phyloP scores from a whole-genome alignment of 53 echinoderm and acorn worm genomes.

The Astropecten irregularis region DNA sequence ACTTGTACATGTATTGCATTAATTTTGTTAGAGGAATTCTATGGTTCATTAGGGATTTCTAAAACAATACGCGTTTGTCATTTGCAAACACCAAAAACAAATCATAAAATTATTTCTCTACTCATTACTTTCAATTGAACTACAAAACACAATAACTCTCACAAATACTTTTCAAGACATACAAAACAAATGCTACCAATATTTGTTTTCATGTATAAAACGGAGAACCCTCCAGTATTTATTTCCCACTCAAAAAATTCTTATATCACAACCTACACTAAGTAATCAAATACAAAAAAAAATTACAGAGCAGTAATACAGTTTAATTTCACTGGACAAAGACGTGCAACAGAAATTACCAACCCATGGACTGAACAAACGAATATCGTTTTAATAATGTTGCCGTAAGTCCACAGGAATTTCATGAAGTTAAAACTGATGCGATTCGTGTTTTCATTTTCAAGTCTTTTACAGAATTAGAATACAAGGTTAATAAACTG shows the following conservation, averaged over 20 bases:
- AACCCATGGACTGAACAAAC: neutral
- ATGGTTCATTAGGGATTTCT: no score
- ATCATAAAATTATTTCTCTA: no score
- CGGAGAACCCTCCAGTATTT: conserved; percentile 55
- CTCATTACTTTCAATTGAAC: no score
- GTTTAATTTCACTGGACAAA: neutral
- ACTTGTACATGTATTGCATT: no score
- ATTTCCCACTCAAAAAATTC: conserved; percentile 55
- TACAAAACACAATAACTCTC: no score
- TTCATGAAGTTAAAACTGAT: conserved; percentile 19
- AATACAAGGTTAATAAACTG: conserved; percentile 27
- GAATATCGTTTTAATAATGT: neutral
- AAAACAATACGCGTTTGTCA: no score
- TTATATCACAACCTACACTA: conserved; percentile 53
- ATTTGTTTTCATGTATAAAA: conserved; percentile 38
- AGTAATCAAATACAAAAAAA: conserved; percentile 53
- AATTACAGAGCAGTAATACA: conserved; percentile 14
- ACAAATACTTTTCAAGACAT: no score
- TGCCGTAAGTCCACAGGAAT: no score
- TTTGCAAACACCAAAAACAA: no score
- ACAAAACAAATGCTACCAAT: neutral
- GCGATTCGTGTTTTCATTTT: neutral
- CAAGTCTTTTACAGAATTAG: conserved; percentile 10
- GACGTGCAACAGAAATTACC: neutral
- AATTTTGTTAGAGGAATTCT: no score